Percentiles rank a stretch among this genome's conserved stretches.
phyloP scores from a whole-genome alignment of 2,888 invertebrate genomes.

The Caenorhabditis afra region DNA sequence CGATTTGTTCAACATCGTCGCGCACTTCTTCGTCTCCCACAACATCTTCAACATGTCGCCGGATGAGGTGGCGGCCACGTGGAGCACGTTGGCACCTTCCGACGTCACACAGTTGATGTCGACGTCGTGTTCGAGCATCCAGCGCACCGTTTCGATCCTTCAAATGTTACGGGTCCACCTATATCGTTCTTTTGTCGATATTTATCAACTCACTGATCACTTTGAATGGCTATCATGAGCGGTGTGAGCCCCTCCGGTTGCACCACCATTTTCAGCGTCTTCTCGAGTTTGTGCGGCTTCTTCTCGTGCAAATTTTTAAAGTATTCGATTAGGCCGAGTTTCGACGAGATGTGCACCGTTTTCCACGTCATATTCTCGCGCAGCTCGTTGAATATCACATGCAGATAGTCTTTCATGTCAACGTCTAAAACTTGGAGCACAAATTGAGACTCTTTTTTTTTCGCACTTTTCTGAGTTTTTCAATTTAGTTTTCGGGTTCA shows the following conservation, averaged over 20 bases:
- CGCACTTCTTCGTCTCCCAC: slow-evolving; percentile 57
- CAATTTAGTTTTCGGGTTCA: too few species aligned
- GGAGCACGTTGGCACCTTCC: slow-evolving; percentile 87
- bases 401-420: slow-evolving; percentile 55
- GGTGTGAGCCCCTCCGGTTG: slow-evolving; percentile 76
- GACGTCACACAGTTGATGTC: slow-evolving; percentile 94
- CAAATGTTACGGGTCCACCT: slow-evolving; percentile 13
- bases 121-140: slow-evolving; percentile 84
- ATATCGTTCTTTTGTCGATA: too few species aligned
- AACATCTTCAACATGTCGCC: slow-evolving; percentile 81
- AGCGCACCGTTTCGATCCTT: slow-evolving; percentile 69
- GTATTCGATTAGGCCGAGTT: slow-evolving; percentile 61
- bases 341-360: slow-evolving; percentile 61
- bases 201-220: slow-evolving; percentile 72
- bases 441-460: too few species aligned
- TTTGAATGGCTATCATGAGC: slow-evolving; percentile 75
- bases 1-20: slow-evolving; percentile 45
- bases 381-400: slow-evolving; percentile 56
- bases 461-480: too few species aligned
- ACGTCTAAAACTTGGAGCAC: slow-evolving; percentile 39
- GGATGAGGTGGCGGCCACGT: slow-evolving; percentile 85
- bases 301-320: slow-evolving; percentile 46
- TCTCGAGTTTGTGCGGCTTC: slow-evolving; percentile 36
- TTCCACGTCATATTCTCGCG: slow-evolving; percentile 68
- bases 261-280: slow-evolving; percentile 60